Evolutionary conservation across 2,113 vertebrate species (phyloP), one percentile per base, ranked within the genome.

Genomic region (Toxotes chatareus): DNA sequence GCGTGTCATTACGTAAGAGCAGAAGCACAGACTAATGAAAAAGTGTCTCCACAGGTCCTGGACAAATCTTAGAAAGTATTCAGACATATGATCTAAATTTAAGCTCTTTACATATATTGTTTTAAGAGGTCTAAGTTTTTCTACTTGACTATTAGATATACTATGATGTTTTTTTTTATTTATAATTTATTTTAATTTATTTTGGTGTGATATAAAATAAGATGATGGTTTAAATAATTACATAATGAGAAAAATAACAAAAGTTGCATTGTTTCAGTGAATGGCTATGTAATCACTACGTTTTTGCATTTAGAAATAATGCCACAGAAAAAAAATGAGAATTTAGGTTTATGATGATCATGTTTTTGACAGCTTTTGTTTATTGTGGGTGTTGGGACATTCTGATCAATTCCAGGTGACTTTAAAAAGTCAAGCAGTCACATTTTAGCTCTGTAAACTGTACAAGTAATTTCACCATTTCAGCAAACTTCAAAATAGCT

Each of bases 1-100:
- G 60, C 42, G 5, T 66, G 63, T 32, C 68, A 64, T 87, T 83
- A 74, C 3, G 5, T 76, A 75, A 74, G 56, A 73, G 40, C 67
- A 47, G 61, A 40, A 31, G 9, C 32, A 57, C 59, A 44, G 64
- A 7, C 14, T 66, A 19, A 75, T 63, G 32, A 66, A 67, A 34
- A 14, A 53, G 14, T 44, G 23, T 31, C 13, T 34, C 1, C 7
- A 13, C 27, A 40, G 5, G n/a, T 38, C 9, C 32, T 49, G 47
- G n/a, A 55, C 17, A 65, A 17, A 13, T 27, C 49, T 31, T 9
- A 31, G 13, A 4, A 61, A 61, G 13, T 31, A 14, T 21, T 60
- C 16, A 14, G 27, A 61, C 55, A 23, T 7, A 61, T 23, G 4
- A 61, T 16, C 2, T 31, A 19, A 38, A n/a, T 55, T 27, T 6